phyloP scores from a whole-genome alignment of 2,888 invertebrate genomes.

The Lepidochrysops patricia region DNA sequence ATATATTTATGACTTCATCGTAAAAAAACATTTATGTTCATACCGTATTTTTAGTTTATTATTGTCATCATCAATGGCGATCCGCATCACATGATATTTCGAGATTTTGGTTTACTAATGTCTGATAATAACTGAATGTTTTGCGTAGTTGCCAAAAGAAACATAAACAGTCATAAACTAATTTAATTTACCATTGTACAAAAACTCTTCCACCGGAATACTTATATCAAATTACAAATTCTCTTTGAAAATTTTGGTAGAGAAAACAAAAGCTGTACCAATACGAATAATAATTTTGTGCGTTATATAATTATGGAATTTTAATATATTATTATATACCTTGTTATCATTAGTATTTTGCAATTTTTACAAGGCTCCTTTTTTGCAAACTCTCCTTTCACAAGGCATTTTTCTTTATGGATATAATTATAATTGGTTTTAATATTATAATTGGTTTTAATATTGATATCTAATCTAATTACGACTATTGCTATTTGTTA shows the following conservation, averaged over 20 bases:
- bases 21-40: conserved; percentile 16
- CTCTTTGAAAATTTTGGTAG: too few species aligned
- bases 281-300: too few species aligned
- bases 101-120: conserved; percentile 1
- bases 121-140: conserved; percentile 3
- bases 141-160: conserved; percentile 16
- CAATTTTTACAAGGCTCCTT: too few species aligned
- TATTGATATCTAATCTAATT: too few species aligned
- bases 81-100: not conserved
- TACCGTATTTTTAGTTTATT: conserved; percentile 24
- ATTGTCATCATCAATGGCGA: conserved; percentile 24
- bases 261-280: not conserved
- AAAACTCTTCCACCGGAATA: not conserved
- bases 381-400: not conserved
- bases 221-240: conserved; percentile 1
- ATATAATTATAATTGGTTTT: not conserved
- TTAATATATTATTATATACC: too few species aligned
- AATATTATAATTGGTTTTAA: not conserved
- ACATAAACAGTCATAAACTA: not conserved
- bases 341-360: too few species aligned
- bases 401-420: not conserved
- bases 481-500: not conserved
- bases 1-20: conserved; percentile 20
- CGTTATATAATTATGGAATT: too few species aligned
- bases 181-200: not conserved